Evolutionary conservation across 2,888 invertebrate genomes (phyloP), one percentile per base, ranked within the genome.

Genomic region (Ephialtes manifestator): DNA sequence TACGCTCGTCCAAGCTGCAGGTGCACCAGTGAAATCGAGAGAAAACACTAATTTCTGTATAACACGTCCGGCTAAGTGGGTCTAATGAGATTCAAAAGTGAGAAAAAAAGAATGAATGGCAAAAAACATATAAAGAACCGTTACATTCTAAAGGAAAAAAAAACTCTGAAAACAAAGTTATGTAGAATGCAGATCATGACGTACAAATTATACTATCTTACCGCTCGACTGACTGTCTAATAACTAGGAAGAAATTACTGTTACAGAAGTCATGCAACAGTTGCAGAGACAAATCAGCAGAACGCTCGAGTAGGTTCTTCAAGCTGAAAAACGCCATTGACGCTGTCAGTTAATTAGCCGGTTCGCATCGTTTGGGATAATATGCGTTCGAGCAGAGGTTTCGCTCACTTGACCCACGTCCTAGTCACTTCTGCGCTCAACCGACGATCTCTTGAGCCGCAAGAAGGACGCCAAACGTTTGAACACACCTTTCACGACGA

Each of bases 401-500:
- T 71, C 84, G 84, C 71, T 84, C 55, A 71, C 80, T 84, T 65
- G 84, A 80, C 79, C 78, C 76, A 43, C 18, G 18, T 68, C n/a
- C 51, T 28, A 51, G 31, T 28, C 48, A 46, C 74, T 46, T 31
- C 18, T 31, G 60, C 43, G 46, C 46, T 48, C 63, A 67, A 60
- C 79, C 60, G 43, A 39, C 53, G 83, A 80, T 60, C 55, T 75
- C 75, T 67, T 77, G 81, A 84, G 77, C 81, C 72, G 76, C 80
- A 63, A 76, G 46, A 76, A 80, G 75, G 81, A 76, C 81, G 67
- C 51, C 67, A 39, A 48, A 39, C 31, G 51, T 10, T 4, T 20
- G 18, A 11, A n/a, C 51, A 24, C 68, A 80, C 83, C 83, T 84
- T 84, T 84, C 83, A 83, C 83, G 70, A 79, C 67, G 15, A 53